Conservation (phyloP, 2,888 invertebrate genomes). For the Erebia aethiops region DNA sequence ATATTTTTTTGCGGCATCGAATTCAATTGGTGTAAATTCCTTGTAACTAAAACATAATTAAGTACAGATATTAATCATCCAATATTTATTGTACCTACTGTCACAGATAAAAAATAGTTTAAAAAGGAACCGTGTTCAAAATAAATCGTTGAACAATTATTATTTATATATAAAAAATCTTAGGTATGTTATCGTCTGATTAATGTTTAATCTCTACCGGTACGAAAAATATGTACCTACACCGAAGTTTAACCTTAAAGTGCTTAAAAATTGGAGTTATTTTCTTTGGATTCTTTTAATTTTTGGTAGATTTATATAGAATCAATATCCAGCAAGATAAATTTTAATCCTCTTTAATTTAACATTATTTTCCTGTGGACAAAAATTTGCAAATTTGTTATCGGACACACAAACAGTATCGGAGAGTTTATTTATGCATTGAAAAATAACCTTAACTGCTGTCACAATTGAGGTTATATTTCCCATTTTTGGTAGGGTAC, state of each 20-base stretch:
- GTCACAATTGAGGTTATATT: constrained; percentile 1
- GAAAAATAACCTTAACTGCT: background rate
- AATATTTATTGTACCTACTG: constrained; percentile 8
- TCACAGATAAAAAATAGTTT: background rate
- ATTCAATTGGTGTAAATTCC: background rate
- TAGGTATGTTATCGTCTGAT: background rate
- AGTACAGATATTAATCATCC: constrained; percentile 7
- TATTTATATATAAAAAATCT: background rate
- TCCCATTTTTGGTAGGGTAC: background rate
- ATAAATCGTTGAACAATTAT: background rate
- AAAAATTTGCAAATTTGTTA: background rate
- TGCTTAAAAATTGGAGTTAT: background rate
- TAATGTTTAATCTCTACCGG: background rate
- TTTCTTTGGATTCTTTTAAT: background rate
- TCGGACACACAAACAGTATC: background rate
- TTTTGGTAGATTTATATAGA: background rate
- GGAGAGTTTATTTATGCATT: background rate
- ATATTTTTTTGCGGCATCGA: background rate
- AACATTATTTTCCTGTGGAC: background rate
- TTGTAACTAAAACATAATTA: no score
- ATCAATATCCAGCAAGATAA: background rate
- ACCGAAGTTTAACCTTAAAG: background rate
- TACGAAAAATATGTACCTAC: background rate
- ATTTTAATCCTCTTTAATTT: no score
- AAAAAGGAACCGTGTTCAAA: background rate